phyloP scores from a whole-genome alignment of 2,888 invertebrate species.

The Linnaemya vulpina region DNA sequence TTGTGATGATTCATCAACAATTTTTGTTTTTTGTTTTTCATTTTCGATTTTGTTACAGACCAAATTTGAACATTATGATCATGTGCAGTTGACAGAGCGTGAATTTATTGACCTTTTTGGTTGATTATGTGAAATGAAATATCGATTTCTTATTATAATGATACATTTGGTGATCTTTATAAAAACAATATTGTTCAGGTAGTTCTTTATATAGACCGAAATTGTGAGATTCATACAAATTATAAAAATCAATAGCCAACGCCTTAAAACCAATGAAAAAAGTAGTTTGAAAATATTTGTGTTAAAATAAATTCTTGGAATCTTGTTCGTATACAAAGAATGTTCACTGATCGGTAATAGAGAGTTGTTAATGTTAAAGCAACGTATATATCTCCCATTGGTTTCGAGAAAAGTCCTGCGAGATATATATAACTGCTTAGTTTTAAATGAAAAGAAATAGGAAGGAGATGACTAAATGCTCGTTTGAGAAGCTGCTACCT shows the following conservation, averaged over 20 bases:
- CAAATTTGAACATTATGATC: slow-evolving; percentile 15
- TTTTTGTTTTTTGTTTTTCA: not conserved
- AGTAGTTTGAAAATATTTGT: not conserved
- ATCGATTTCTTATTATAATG: not conserved
- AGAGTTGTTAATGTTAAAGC: not conserved
- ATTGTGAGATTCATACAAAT: not conserved
- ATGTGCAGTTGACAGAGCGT: slow-evolving; percentile 18
- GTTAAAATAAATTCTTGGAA: not conserved
- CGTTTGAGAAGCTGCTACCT: too few species aligned
- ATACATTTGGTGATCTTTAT: slow-evolving; percentile 5
- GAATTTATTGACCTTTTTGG: slow-evolving; percentile 20
- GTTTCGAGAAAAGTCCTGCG: too few species aligned
- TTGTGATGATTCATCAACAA: slow-evolving; percentile 57
- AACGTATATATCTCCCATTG: not conserved
- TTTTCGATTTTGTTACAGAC: not conserved
- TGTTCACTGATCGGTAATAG: not conserved
- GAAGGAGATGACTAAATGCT: too few species aligned
- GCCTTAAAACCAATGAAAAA: not conserved
- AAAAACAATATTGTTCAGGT: not conserved
- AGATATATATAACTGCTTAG: too few species aligned
- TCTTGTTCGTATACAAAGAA: not conserved
- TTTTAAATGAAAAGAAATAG: too few species aligned
- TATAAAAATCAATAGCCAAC: not conserved
- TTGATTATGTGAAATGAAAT: slow-evolving; percentile 12
- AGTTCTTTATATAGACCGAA: not conserved